Evolutionary conservation across 2,113 vertebrate genomes (phyloP), one percentile per base, ranked within the genome.

Genomic region (Elaphurus davidianus): DNA sequence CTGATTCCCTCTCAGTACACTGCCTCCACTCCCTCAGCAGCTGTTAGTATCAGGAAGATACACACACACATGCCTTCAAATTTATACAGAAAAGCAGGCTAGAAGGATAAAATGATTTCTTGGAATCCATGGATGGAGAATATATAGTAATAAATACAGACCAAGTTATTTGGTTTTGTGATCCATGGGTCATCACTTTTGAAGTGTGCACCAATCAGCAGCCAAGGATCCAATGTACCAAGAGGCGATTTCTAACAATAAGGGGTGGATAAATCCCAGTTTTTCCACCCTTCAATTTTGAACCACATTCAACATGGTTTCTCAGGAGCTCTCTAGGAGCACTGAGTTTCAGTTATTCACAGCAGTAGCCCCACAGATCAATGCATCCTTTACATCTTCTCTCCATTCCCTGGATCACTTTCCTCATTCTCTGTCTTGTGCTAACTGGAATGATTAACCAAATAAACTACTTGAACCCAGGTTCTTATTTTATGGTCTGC

Each of bases 31-130:
- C 28, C 47, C 76, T 95, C 89, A 86, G 50, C 15, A 93, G 55
- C 52, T 52, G 36, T 87, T 91, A 92, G 64, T 47, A 67, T 87
- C 88, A 96, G 86, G 81, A 97, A 92, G n/a, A 91, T 45, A 81
- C 45, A 52, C 47, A n/a, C 78, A 79, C 54, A 94, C 67, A 94
- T 6, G n/a, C 67, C 67, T 71, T 71, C 54, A 95, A 43, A 82
- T 30, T 28, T 64, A 15, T 45, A 76, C 4, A 27, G 64, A 91
- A 95, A 40, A 87, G 50, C 17, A 60, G 45, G 11, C 45, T 54
- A 43, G 7, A 84, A 91, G 30, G 76, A 28, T 15, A 87, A 93
- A 96, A 43, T 33, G 28, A 88, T 81, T 40, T 47, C 47, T 47
- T 78, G 60, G 33, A 87, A 67, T n/a, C 27, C 13, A 74, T 47